Conservation (phyloP, 1,140 invertebrate species). For the Dreissena polymorpha region DNA sequence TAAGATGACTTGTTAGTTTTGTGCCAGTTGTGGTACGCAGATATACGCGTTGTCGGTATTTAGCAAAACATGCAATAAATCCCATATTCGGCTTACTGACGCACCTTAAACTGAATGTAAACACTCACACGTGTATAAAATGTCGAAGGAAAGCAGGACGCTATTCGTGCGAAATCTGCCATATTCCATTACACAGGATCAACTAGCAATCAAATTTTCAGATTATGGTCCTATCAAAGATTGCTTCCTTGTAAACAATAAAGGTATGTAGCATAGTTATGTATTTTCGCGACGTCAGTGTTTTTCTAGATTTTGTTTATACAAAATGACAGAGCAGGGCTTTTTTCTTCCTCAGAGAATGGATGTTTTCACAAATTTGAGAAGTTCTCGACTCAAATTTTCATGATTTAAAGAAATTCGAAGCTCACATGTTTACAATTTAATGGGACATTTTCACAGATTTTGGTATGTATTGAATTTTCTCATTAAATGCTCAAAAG, state of each 20-base stretch:
- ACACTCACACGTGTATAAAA: too few relatives aligned
- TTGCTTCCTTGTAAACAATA: conserved; percentile 68
- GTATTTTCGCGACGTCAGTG: conserved; percentile 19
- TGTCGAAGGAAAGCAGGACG: conserved; percentile 51
- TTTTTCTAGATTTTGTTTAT: neutral
- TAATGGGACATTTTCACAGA: too few relatives aligned
- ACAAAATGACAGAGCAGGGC: neutral
- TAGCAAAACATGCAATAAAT: too few relatives aligned
- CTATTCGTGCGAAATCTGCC: conserved; percentile 71
- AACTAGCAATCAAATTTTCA: conserved; percentile 61
- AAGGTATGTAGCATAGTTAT: conserved; percentile 57
- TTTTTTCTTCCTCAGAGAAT: neutral
- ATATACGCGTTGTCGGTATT: too few relatives aligned
- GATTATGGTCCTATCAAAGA: conserved; percentile 67
- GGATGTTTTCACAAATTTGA: neutral
- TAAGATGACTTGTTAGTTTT: too few relatives aligned
- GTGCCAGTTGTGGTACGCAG: too few relatives aligned
- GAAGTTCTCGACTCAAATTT: neutral
- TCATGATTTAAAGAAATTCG: too few relatives aligned
- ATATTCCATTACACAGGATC: conserved; percentile 60
- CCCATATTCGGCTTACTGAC: too few relatives aligned
- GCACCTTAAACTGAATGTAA: too few relatives aligned
- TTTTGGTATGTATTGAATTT: too few relatives aligned
- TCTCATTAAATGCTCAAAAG: too few relatives aligned
- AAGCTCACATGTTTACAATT: too few relatives aligned